Percentiles rank a stretch among this genome's conserved stretches.
phyloP scores from a whole-genome alignment of 2,888 invertebrate genomes.

The Pyralis farinalis region DNA sequence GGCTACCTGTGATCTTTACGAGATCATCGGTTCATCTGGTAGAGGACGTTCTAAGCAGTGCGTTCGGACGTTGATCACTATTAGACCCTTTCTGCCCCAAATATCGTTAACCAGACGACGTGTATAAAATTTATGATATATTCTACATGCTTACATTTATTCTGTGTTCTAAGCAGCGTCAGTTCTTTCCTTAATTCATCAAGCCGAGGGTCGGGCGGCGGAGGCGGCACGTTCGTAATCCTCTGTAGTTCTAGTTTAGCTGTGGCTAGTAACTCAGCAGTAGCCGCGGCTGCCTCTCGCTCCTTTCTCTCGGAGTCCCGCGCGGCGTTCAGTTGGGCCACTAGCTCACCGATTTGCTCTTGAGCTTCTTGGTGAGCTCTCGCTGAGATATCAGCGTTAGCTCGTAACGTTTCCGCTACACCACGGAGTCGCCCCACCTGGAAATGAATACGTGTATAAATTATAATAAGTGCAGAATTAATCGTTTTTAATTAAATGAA shows the following conservation, averaged over 20 bases:
- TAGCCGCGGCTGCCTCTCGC: slow-evolving; percentile 71
- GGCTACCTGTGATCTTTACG: no score
- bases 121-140: no score
- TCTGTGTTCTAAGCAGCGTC: slow-evolving; percentile 85
- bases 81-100: no score
- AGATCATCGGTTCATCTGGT: no score
- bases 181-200: slow-evolving; percentile 89
- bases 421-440: slow-evolving; percentile 74
- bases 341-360: slow-evolving; percentile 68
- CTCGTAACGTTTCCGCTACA: slow-evolving; percentile 81
- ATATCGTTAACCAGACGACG: no score
- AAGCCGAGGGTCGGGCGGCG: slow-evolving; percentile 86
- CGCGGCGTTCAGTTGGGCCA: slow-evolving; percentile 69
- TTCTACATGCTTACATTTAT: slow-evolving; percentile 85
- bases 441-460: no score
- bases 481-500: no score
- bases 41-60: no score
- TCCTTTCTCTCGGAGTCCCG: slow-evolving; percentile 73
- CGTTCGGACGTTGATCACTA: no score
- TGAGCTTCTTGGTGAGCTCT: slow-evolving; percentile 77
- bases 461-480: no score
- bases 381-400: slow-evolving; percentile 80
- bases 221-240: slow-evolving; percentile 82
- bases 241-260: slow-evolving; percentile 85
- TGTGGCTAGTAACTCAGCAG: slow-evolving; percentile 82